Conservation (phyloP, 2,797 vertebrate species). For the Pangasius krempfi region DNA sequence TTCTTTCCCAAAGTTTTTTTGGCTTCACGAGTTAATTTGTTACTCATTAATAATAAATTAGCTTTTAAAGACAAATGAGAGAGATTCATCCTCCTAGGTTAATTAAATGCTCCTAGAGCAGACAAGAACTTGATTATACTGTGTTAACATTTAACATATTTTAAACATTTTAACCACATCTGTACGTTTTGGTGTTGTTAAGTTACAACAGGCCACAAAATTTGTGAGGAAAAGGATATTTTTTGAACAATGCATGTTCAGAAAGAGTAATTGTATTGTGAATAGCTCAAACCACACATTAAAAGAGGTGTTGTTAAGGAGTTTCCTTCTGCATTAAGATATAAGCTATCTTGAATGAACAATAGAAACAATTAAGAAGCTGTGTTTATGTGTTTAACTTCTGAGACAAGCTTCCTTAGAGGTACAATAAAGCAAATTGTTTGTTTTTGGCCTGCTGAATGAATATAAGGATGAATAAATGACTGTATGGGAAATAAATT, state of each 20-base stretch:
- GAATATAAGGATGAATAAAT: neutral
- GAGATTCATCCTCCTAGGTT: conserved; percentile 8
- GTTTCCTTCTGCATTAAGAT: neutral
- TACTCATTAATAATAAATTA: conserved; percentile 11
- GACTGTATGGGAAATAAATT: neutral
- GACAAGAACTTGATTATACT: neutral
- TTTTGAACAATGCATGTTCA: no score
- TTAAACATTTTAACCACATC: neutral
- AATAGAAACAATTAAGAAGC: neutral
- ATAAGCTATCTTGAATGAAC: neutral
- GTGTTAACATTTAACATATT: conserved; percentile 9
- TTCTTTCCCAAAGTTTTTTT: neutral
- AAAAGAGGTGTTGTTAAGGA: neutral
- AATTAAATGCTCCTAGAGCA: neutral
- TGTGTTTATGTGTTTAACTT: neutral
- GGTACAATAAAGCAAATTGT: conserved; percentile 2
- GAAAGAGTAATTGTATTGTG: neutral
- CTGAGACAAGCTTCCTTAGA: neutral
- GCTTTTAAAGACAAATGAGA: neutral
- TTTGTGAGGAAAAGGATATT: neutral
- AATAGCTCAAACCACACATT: no score
- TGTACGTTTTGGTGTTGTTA: neutral
- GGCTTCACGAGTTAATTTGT: conserved; percentile 4
- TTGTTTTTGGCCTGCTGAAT: neutral
- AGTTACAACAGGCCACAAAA: neutral